A percentile compares a stretch with the other conserved stretches of the same genome.
These are phyloP conservation scores for Panzeria rudis DNA, from an alignment of 2,888 invertebrate species.

Conservation along the genomic window DNA sequence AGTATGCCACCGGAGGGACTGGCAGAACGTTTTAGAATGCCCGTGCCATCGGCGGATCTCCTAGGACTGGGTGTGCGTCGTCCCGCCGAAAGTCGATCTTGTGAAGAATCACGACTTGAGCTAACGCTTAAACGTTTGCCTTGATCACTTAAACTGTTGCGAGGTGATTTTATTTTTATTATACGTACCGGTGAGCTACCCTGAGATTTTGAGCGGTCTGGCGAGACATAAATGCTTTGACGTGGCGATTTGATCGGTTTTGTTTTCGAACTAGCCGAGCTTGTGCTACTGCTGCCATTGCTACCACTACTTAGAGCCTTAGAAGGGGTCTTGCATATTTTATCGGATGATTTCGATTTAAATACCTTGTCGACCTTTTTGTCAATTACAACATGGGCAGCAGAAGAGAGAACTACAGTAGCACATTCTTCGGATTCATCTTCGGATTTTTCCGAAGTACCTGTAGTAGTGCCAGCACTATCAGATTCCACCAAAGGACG, in stretches of 20 bases:
- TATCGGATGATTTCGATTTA: conserved; percentile 80
- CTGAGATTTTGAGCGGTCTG: conserved; percentile 83
- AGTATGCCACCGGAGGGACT: conserved; percentile 80
- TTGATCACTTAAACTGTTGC: conserved; percentile 85
- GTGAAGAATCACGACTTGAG: conserved; percentile 82
- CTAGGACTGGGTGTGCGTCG: conserved; percentile 82
- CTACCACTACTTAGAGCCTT: conserved; percentile 70
- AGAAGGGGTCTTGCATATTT: conserved; percentile 62
- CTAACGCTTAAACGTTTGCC: conserved; percentile 81
- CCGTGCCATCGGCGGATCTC: conserved; percentile 82
- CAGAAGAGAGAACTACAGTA: conserved; percentile 60
- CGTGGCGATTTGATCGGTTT: conserved; percentile 84
- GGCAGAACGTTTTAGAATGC: conserved; percentile 81
- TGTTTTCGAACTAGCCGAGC: conserved; percentile 74
- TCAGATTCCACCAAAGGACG: conserved; percentile 80
- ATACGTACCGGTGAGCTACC: conserved; percentile 83
- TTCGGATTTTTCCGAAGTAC: conserved; percentile 82
- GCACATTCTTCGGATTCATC: conserved; percentile 81
- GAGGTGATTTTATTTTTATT: conserved; percentile 84
- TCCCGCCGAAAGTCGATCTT: conserved; percentile 80
- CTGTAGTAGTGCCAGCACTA: conserved; percentile 79
- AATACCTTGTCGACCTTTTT: conserved; percentile 83
- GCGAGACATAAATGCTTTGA: conserved; percentile 86
- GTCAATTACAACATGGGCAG: conserved; percentile 81
- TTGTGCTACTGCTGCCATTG: conserved; percentile 74